A percentile compares a stretch with the other conserved stretches of the same genome.
These are phyloP conservation scores for Aradophagus sp. DNA, from an alignment of 1,140 invertebrate genomes.

Conservation along the genomic window DNA sequence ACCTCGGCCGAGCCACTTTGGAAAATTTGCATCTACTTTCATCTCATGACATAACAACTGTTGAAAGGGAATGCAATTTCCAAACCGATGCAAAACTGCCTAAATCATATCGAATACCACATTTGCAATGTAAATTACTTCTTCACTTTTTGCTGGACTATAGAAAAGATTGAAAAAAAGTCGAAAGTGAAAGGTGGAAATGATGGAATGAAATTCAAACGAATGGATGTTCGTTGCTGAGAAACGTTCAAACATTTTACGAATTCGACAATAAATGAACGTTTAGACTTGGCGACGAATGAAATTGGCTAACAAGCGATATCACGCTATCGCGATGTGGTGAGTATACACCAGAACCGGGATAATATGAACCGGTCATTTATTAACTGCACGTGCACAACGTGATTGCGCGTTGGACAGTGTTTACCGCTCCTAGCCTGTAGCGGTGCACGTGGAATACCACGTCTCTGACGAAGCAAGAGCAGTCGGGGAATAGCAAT, in stretches of 20 bases:
- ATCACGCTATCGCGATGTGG: conserved; percentile 33
- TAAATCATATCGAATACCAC: too few relatives aligned
- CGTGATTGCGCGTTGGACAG: conserved; percentile 46
- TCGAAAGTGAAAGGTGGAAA: too few relatives aligned
- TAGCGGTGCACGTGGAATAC: conserved; percentile 46
- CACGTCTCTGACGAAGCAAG: conserved; percentile 46
- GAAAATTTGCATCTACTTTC: neutral
- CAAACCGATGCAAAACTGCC: too few relatives aligned
- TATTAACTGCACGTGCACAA: conserved; percentile 57
- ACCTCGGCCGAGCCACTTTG: neutral
- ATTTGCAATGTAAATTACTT: too few relatives aligned
- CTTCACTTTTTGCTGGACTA: too few relatives aligned
- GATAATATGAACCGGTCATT: conserved; percentile 53
- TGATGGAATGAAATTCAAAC: too few relatives aligned
- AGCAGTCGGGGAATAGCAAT: conserved; percentile 40
- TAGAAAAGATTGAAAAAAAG: too few relatives aligned
- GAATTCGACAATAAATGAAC: conserved; percentile 7
- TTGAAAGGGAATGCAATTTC: too few relatives aligned
- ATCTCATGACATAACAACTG: too few relatives aligned
- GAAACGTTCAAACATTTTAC: too few relatives aligned
- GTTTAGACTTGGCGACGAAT: conserved; percentile 17
- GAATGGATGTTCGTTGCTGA: conserved; percentile 11
- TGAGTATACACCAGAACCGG: too few relatives aligned
- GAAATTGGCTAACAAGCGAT: conserved; percentile 41
- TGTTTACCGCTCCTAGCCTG: conserved; percentile 35